phyloP scores from a whole-genome alignment of 1,140 invertebrate genomes.

The Euura saliciscinereae region DNA sequence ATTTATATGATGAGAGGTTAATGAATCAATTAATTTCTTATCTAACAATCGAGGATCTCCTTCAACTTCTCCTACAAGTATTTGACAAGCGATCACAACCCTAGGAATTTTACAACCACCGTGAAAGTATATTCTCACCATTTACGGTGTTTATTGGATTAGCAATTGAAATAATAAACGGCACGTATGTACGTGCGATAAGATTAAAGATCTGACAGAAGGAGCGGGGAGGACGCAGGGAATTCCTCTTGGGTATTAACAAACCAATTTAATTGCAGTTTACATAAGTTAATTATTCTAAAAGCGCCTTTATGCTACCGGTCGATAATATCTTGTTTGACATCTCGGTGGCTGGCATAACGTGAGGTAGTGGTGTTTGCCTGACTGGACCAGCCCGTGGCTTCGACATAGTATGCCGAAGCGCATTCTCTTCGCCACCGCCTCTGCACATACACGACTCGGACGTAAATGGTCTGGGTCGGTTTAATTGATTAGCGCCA shows the following conservation, averaged over 20 bases:
- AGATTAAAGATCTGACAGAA: background rate
- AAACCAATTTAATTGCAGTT: background rate
- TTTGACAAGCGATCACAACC: no score
- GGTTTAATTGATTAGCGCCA: conserved; percentile 1
- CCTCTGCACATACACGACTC: background rate
- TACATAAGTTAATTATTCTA: conserved; percentile 7
- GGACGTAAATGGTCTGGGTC: conserved; percentile 1
- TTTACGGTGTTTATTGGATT: no score
- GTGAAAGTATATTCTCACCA: no score
- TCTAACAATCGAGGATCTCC: no score
- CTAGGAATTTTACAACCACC: no score
- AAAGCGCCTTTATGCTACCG: conserved; percentile 6
- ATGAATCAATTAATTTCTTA: no score
- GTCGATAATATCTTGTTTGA: conserved; percentile 6
- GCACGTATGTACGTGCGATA: background rate
- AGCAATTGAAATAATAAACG: background rate
- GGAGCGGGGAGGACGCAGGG: background rate
- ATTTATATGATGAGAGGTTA: no score
- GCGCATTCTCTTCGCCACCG: background rate
- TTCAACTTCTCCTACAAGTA: no score
- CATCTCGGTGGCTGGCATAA: background rate
- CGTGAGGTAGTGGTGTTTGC: background rate
- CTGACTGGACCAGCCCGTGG: no score
- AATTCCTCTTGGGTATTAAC: background rate
- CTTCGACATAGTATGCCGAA: background rate